A percentile compares a stretch with the other conserved stretches of the same genome.
Conservation (phyloP, 2,888 invertebrate species). For the Amitus sp. region DNA sequence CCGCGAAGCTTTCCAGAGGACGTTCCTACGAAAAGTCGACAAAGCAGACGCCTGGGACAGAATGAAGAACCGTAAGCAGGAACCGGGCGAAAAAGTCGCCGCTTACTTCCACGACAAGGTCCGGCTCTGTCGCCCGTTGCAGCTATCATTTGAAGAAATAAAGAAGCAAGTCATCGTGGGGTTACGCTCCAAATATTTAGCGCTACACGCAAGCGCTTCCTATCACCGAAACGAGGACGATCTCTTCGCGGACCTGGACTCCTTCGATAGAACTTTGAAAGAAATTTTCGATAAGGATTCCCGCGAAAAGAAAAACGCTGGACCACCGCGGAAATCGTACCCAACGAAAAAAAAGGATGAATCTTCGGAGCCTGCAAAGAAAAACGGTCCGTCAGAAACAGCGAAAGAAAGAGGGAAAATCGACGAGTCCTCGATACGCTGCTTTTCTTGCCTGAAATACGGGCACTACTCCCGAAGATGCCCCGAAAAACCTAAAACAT, state of each 20-base stretch:
- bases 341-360: not conserved
- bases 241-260: not conserved
- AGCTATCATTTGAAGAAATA: conserved; percentile 12
- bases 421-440: not conserved
- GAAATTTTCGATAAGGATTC: too few relatives aligned
- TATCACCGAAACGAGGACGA: not conserved
- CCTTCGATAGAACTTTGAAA: not conserved
- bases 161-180: not conserved
- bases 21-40: not conserved
- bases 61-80: not conserved
- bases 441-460: not conserved
- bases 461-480: not conserved
- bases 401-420: too few relatives aligned
- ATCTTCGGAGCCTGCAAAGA: not conserved
- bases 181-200: not conserved
- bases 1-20: not conserved
- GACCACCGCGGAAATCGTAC: not conserved
- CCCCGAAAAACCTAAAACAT: not conserved
- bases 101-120: conserved; percentile 26
- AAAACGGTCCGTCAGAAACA: too few relatives aligned
- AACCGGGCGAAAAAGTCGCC: conserved; percentile 3
- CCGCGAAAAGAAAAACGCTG: not conserved
- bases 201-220: not conserved
- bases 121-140: conserved; percentile 9
- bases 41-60: not conserved